Conservation (phyloP, 2,797 vertebrate genomes). For the Microhierax caerulescens region DNA sequence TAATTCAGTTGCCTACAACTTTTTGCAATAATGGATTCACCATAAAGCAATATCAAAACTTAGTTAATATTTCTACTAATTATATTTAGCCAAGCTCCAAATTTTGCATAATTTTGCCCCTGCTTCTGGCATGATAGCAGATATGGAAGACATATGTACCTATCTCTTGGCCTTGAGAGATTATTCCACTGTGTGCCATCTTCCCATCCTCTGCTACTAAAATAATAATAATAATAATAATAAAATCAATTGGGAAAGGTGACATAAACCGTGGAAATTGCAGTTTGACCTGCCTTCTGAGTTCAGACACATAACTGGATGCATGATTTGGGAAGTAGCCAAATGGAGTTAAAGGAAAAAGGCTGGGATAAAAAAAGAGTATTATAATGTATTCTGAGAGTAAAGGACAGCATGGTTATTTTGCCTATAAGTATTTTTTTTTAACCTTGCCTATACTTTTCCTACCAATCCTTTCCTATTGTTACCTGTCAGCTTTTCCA, state of each 20-base stretch:
- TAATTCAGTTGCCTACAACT: neutral
- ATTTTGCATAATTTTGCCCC: neutral
- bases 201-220: neutral
- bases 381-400: neutral
- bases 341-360: neutral
- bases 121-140: neutral
- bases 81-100: neutral
- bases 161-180: neutral
- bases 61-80: neutral
- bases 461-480: neutral
- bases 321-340: neutral
- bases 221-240: neutral
- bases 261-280: neutral
- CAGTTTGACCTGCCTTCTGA: neutral
- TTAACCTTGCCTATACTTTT: neutral
- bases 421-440: neutral
- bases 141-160: neutral
- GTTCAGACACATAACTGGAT: neutral
- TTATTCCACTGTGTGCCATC: neutral
- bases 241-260: neutral
- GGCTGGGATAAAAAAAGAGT: neutral
- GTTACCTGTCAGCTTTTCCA: neutral
- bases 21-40: constrained; percentile 23
- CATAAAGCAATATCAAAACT: constrained; percentile 34
- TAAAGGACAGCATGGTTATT: neutral